phyloP scores from a whole-genome alignment of 2,113 vertebrate genomes.

The Empidonax alnorum region DNA sequence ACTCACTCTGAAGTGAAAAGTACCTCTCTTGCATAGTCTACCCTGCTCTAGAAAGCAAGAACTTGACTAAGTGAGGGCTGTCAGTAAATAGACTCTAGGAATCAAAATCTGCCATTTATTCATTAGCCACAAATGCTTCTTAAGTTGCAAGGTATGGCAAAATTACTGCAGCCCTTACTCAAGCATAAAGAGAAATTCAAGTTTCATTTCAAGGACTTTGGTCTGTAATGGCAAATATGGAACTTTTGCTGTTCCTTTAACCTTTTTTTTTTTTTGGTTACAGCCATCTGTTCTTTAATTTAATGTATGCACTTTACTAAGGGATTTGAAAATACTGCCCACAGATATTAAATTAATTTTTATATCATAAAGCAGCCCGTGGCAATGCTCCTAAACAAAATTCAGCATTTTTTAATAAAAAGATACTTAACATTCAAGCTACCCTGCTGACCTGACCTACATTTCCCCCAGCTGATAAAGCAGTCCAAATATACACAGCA shows the following conservation, averaged over 20 bases:
- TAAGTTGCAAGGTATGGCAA: not conserved
- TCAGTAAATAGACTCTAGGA: not conserved
- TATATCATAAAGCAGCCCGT: slow-evolving; percentile 41
- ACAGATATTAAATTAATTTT: slow-evolving; percentile 50
- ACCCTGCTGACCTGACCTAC: slow-evolving; percentile 59
- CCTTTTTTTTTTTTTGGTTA: not conserved
- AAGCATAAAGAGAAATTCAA: not conserved
- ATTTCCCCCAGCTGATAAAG: slow-evolving; percentile 53
- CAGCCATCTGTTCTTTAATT: slow-evolving; percentile 51
- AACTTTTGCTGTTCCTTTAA: slow-evolving; percentile 37
- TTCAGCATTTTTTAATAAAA: slow-evolving; percentile 65
- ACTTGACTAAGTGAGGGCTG: not conserved
- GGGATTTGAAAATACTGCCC: slow-evolving; percentile 43
- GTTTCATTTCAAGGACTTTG: not conserved
- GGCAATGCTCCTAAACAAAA: slow-evolving; percentile 56
- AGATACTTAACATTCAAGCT: slow-evolving; percentile 61
- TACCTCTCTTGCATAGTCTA: not conserved
- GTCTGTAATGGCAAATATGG: not conserved
- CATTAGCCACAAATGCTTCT: not conserved
- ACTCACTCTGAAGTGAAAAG: not conserved
- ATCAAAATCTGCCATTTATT: not conserved
- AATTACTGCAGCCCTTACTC: not conserved
- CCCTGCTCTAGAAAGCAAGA: not conserved
- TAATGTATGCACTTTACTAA: slow-evolving; percentile 23
- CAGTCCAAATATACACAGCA: slow-evolving; percentile 62